Evolutionary conservation across 2,797 vertebrate species (phyloP).

Genomic region (Enteromius paludinosus): DNA sequence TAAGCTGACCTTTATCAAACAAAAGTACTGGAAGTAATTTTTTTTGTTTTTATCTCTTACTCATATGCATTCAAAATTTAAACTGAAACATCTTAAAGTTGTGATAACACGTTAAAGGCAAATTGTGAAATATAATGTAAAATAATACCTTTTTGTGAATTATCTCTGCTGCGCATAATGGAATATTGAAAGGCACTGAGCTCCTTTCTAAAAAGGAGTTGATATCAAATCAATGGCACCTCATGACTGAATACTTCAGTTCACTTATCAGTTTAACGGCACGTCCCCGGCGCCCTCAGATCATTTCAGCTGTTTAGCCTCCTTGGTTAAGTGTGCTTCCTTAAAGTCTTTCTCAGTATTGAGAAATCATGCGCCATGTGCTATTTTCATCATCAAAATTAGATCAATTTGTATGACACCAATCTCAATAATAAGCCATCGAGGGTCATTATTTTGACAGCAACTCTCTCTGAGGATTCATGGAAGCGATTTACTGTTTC

Average conservation of each 20-base stretch:
- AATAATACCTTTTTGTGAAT: slow-evolving; percentile 21
- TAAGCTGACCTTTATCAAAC: slow-evolving; percentile 4
- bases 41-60: background rate
- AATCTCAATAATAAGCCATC: slow-evolving; percentile 42
- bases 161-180: background rate
- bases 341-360: slow-evolving; percentile 31
- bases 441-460: slow-evolving; percentile 46
- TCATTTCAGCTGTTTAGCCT: slow-evolving; percentile 19
- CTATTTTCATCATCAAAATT: slow-evolving; percentile 46
- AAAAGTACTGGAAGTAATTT: background rate
- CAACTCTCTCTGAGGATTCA: slow-evolving; percentile 30
- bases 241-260: slow-evolving; percentile 23
- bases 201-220: slow-evolving; percentile 28
- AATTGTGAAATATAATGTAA: slow-evolving; percentile 2
- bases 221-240: slow-evolving; percentile 32
- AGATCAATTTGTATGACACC: slow-evolving; percentile 43
- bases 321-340: background rate
- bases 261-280: slow-evolving; percentile 36
- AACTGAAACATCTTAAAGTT: slow-evolving; percentile 8
- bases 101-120: background rate
- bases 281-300: slow-evolving; percentile 29
- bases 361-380: slow-evolving; percentile 15
- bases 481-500: slow-evolving; percentile 41
- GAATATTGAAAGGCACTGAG: slow-evolving; percentile 13
- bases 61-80: background rate